Conservation (phyloP, 1,140 invertebrate genomes). For the Nixonia krombeini region DNA sequence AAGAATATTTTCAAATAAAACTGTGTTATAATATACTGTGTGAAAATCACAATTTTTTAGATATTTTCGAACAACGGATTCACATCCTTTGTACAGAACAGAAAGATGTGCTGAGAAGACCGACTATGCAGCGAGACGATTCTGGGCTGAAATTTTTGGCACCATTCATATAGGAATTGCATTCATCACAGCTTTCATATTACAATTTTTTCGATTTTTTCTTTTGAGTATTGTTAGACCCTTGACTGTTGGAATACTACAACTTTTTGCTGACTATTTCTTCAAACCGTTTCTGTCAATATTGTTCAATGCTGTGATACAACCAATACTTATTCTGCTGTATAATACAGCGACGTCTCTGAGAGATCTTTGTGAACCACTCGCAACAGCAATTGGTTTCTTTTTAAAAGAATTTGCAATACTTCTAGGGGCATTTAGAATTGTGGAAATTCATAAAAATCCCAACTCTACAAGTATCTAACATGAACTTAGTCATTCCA, state of each 20-base stretch:
- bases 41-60: too few species aligned
- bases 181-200: constrained; percentile 75
- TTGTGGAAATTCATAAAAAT: constrained; percentile 66
- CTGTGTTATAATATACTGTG: too few species aligned
- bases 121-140: constrained; percentile 73
- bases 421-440: constrained; percentile 68
- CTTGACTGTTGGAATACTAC: constrained; percentile 74
- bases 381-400: constrained; percentile 72
- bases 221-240: constrained; percentile 74
- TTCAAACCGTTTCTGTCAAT: constrained; percentile 78
- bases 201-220: constrained; percentile 74
- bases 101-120: constrained; percentile 75
- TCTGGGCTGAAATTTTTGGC: constrained; percentile 80
- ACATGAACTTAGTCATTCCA: too few species aligned
- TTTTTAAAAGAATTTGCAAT: constrained; percentile 70
- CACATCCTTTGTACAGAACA: constrained; percentile 72
- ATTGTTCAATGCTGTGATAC: constrained; percentile 76
- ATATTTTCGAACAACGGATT: constrained; percentile 76
- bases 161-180: constrained; percentile 74
- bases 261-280: constrained; percentile 77
- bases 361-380: constrained; percentile 75
- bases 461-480: too few species aligned
- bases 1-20: too few species aligned
- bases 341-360: constrained; percentile 76
- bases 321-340: constrained; percentile 75